Evolutionary conservation across 30 jellyfish, hydroid and myxozoan species (phyloP).

Genomic region (Aurelia sp.): DNA sequence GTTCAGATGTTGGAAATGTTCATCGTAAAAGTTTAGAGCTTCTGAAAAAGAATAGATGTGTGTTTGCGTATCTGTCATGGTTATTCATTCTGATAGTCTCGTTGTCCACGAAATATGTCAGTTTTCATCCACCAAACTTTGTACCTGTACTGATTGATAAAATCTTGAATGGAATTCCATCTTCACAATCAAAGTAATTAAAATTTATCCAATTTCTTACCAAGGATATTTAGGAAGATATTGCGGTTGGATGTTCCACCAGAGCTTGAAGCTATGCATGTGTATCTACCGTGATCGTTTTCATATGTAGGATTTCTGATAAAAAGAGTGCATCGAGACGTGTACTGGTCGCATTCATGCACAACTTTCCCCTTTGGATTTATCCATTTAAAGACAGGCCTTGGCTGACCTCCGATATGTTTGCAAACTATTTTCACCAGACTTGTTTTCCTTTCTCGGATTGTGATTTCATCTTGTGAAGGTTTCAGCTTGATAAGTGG

Average conservation of each 20-base stretch:
- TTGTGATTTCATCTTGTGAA: not conserved
- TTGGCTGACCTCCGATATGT: slow-evolving; percentile 46
- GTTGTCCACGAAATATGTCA: too few relatives aligned
- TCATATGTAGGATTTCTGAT: not conserved
- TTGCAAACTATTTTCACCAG: slow-evolving; percentile 17
- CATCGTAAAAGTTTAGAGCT: too few relatives aligned
- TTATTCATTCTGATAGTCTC: too few relatives aligned
- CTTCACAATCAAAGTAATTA: too few relatives aligned
- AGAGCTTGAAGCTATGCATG: slow-evolving; percentile 31
- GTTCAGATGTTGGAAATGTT: too few relatives aligned
- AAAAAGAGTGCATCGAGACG: slow-evolving; percentile 24
- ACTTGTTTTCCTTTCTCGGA: too few relatives aligned
- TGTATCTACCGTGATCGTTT: slow-evolving; percentile 40
- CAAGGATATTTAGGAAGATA: not conserved
- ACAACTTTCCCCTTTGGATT: slow-evolving; percentile 37
- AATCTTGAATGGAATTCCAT: too few relatives aligned
- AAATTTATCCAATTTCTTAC: too few relatives aligned
- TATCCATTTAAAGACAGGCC: slow-evolving; percentile 50
- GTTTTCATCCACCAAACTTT: too few relatives aligned
- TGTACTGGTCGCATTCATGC: slow-evolving; percentile 6
- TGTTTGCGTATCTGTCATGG: too few relatives aligned
- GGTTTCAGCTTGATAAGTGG: slow-evolving; percentile 18
- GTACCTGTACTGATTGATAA: too few relatives aligned
- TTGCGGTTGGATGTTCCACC: slow-evolving; percentile 24
- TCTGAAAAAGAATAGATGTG: too few relatives aligned